Evolutionary conservation across 2,888 invertebrate genomes (phyloP).

Genomic region (Mythimna vitellina): DNA sequence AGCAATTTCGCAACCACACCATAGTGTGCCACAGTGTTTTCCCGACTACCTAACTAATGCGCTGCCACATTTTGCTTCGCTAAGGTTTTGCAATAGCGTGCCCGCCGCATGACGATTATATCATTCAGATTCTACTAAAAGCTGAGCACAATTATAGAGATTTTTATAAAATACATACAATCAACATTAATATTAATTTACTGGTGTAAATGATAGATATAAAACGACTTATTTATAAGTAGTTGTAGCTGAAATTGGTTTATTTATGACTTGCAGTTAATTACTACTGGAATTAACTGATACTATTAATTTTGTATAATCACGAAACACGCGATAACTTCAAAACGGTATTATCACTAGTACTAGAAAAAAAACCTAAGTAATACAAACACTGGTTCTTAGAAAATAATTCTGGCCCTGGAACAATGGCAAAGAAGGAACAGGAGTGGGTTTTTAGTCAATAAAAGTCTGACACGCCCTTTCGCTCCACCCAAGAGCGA

Average conservation of each 20-base stretch:
- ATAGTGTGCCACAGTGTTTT: conserved; percentile 54
- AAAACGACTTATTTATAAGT: conserved; percentile 1
- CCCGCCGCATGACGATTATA: conserved; percentile 56
- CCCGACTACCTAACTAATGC: conserved; percentile 53
- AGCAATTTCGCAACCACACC: conserved; percentile 56
- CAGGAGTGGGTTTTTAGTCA: too few species aligned
- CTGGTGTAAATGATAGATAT: not conserved
- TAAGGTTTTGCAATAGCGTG: conserved; percentile 49
- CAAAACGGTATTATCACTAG: conserved; percentile 5
- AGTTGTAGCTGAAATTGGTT: conserved; percentile 14
- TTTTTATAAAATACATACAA: not conserved
- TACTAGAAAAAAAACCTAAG: conserved; percentile 14
- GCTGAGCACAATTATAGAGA: not conserved
- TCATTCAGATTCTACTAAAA: conserved; percentile 44
- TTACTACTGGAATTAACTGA: conserved; percentile 23
- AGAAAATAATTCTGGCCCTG: conserved; percentile 3
- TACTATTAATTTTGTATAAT: conserved; percentile 42
- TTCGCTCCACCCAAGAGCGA: too few species aligned
- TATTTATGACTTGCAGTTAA: conserved; percentile 45
- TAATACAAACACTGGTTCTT: not conserved
- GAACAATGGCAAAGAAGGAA: too few species aligned
- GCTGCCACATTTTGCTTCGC: conserved; percentile 41
- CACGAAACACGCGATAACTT: conserved; percentile 45
- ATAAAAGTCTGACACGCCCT: too few species aligned
- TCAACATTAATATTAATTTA: not conserved